Evolutionary conservation across 2,797 vertebrate species (phyloP), one percentile per base, ranked within the genome.

Genomic region (Arnoldichthys spilopterus): DNA sequence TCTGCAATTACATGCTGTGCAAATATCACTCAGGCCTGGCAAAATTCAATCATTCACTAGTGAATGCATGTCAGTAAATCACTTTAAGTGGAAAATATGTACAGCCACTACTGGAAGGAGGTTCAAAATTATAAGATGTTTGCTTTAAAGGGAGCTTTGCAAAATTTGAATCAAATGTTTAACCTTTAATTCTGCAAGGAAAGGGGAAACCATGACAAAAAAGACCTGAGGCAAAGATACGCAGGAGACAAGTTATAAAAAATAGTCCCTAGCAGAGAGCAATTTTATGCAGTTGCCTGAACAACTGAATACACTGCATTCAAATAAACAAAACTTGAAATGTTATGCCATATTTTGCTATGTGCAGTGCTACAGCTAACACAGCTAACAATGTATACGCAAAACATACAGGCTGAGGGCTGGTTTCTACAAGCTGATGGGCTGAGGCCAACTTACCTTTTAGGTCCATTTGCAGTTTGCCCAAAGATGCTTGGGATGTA

Each of bases 1-100:
- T 92, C 91, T 92, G 93, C 93, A 94, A 95, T 94, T 94, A 95
- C 91, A 78, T 91, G 93, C 93, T 91, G 92, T 89, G 93, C 92
- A 92, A 94, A 94, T 94, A 94, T 93, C 93, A 95, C 94, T 95
- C 93, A 94, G 91, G 92, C 93, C 67, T 72, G 76, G 82, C 80
- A 72, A 83, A 85, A 85, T 87, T 87, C 83, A 87, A 85, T 89
- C 84, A 81, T 83, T 89, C 74, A 82, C 92, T 91, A 91, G 91
- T 86, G 88, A 93, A 91, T 90, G 94, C 93, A 94, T 93, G 91
- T 92, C 93, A 93, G 91, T 92, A 90, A 91, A 90, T 87, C 90
- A 91, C 71, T 86, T 77, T 83, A 81, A 90, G 89, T 85, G 89
- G 88, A 90, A 90, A 81, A 73, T 53, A 79, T 80, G 79, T 80